phyloP scores from a whole-genome alignment of 2,113 vertebrate genomes.

The Beaufortia kweichowensis region DNA sequence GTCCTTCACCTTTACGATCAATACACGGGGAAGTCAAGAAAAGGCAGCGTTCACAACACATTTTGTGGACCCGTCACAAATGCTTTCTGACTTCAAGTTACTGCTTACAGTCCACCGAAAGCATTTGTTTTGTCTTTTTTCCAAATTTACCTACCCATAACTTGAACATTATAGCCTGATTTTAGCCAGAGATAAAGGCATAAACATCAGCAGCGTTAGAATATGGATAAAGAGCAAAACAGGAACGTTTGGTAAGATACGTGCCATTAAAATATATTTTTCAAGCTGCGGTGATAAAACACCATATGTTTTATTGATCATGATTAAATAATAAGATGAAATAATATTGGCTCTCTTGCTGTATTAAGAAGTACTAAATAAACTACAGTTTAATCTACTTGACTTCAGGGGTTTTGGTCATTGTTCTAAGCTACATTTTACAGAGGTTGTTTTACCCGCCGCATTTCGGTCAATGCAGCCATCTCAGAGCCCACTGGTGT shows the following conservation, averaged over 20 bases:
- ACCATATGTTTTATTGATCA: background rate
- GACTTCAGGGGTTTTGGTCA: background rate
- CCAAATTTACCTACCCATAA: constrained; percentile 73
- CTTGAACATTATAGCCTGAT: constrained; percentile 72
- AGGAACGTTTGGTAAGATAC: constrained; percentile 38
- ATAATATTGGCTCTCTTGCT: constrained; percentile 11
- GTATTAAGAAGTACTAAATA: background rate
- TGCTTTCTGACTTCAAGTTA: constrained; percentile 62
- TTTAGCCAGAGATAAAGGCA: constrained; percentile 43
- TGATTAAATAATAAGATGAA: background rate
- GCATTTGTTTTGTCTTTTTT: constrained; percentile 60
- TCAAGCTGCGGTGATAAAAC: background rate
- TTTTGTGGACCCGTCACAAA: constrained; percentile 64
- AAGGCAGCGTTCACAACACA: constrained; percentile 54
- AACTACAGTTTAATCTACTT: background rate
- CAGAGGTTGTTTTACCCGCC: constrained; percentile 87
- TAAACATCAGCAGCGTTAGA: constrained; percentile 58
- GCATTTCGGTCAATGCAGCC: constrained; percentile 84
- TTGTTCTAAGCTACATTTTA: too few species aligned
- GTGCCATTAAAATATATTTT: background rate
- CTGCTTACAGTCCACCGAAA: constrained; percentile 54
- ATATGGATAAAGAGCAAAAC: constrained; percentile 43
- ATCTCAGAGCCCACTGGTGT: constrained; percentile 86
- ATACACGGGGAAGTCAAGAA: constrained; percentile 41
- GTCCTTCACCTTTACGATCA: constrained; percentile 52